phyloP scores from a whole-genome alignment of 1,140 invertebrate genomes.

The Zaprionus nigranus region DNA sequence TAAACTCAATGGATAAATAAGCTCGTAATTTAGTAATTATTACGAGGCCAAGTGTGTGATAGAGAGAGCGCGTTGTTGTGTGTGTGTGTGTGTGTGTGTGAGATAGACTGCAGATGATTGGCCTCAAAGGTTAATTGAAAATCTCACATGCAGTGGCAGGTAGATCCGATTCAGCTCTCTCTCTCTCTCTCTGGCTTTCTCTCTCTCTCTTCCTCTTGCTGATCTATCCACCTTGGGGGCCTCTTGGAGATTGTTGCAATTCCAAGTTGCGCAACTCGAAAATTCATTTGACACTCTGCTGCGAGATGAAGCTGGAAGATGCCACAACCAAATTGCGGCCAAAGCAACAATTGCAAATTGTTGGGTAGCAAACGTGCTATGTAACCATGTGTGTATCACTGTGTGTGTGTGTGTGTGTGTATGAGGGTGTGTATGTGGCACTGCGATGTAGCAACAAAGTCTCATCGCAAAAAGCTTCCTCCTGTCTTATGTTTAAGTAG shows the following conservation, averaged over 20 bases:
- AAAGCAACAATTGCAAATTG: slow-evolving; percentile 78
- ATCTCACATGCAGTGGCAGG: slow-evolving; percentile 27
- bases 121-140: slow-evolving; percentile 48
- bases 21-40: slow-evolving; percentile 29
- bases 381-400: slow-evolving; percentile 40
- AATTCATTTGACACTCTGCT: slow-evolving; percentile 32
- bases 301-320: slow-evolving; percentile 50
- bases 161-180: not conserved
- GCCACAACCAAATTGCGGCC: slow-evolving; percentile 70
- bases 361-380: slow-evolving; percentile 61
- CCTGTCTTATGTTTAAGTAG: slow-evolving; percentile 30
- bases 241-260: slow-evolving; percentile 33
- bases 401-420: slow-evolving; percentile 9
- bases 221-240: not conserved
- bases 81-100: not conserved
- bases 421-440: slow-evolving; percentile 16
- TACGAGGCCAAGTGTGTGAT: slow-evolving; percentile 20
- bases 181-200: not conserved
- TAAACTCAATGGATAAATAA: slow-evolving; percentile 25
- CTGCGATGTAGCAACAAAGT: slow-evolving; percentile 41
- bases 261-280: slow-evolving; percentile 53
- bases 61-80: not conserved
- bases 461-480: slow-evolving; percentile 32
- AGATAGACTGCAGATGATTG: slow-evolving; percentile 29
- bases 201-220: not conserved